phyloP scores from a whole-genome alignment of 2,888 invertebrate genomes.

The Megaustenia siamemsis region DNA sequence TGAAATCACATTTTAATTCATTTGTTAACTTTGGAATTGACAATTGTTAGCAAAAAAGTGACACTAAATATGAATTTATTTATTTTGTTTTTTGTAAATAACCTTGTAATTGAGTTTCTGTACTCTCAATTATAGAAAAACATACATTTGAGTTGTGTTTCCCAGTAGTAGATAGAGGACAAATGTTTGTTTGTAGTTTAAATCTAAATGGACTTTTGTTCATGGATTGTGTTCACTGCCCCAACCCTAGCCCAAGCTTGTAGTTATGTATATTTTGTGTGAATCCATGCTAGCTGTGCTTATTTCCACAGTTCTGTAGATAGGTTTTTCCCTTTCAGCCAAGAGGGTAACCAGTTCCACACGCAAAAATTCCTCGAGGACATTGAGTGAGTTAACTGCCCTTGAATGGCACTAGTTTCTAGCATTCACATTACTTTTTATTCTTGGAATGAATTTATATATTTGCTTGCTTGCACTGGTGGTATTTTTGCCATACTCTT shows the following conservation, averaged over 20 bases:
- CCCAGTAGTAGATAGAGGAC: not conserved
- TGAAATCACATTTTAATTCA: no score
- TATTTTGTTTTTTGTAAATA: not conserved
- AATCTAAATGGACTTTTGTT: not conserved
- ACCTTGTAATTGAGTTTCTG: not conserved
- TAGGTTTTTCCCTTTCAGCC: constrained; percentile 50
- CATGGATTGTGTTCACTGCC: not conserved
- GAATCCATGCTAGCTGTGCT: not conserved
- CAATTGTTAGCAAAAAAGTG: no score
- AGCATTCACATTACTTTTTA: constrained; percentile 24
- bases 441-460: not conserved
- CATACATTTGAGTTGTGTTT: not conserved
- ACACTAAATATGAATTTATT: no score
- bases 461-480: constrained; percentile 43
- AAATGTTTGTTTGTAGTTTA: not conserved
- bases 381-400: constrained; percentile 74
- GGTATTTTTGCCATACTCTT: not conserved
- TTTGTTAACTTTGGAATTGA: no score
- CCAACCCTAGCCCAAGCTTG: not conserved
- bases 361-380: constrained; percentile 60
- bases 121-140: not conserved
- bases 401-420: constrained; percentile 31
- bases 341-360: constrained; percentile 42
- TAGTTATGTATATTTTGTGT: constrained; percentile 13
- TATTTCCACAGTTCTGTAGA: constrained; percentile 30